Conservation (phyloP, 2,113 vertebrate genomes). For the Perccottus glenii region DNA sequence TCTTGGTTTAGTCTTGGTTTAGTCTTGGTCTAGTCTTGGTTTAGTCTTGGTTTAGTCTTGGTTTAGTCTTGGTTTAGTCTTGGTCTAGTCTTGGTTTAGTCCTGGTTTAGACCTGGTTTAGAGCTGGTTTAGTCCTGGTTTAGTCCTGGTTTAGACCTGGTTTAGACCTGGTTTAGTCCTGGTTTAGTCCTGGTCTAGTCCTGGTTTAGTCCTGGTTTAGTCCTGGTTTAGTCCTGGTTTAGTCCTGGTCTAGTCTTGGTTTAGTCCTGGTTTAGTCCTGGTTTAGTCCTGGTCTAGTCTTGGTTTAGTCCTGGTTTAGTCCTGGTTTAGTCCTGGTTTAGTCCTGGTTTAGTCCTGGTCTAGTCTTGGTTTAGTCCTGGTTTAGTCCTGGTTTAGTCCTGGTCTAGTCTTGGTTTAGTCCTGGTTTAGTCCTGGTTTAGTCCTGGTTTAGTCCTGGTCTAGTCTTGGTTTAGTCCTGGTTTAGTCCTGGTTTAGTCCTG, state of each 20-base stretch:
- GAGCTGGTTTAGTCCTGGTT: no score
- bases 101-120: background rate
- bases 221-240: background rate
- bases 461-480: no score
- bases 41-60: background rate
- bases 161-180: background rate
- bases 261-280: background rate
- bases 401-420: background rate
- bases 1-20: no score
- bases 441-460: background rate
- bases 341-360: no score
- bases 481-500: background rate
- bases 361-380: no score
- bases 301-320: background rate
- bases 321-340: background rate
- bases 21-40: background rate
- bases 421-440: background rate
- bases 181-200: background rate
- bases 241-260: background rate
- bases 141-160: no score
- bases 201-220: background rate
- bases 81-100: background rate
- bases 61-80: background rate
- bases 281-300: background rate
- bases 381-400: background rate